A percentile compares a stretch with the other conserved stretches of the same genome.
phyloP scores from a whole-genome alignment of 2,888 invertebrate genomes.

The Drosophila tanythrix region DNA sequence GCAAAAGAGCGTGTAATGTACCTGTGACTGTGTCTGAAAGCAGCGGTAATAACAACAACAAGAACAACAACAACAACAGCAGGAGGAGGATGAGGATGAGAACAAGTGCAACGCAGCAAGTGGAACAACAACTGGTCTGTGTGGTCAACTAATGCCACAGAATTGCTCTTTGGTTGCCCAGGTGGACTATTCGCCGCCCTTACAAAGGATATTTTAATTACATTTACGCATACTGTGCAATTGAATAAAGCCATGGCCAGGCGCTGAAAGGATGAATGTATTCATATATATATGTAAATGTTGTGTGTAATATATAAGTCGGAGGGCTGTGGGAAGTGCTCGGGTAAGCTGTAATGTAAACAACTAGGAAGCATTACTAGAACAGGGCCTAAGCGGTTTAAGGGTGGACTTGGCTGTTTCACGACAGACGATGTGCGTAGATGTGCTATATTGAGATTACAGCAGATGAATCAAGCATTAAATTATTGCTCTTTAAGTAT shows the following conservation, averaged over 20 bases:
- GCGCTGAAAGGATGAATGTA: not conserved
- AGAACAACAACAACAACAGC: slow-evolving; percentile 9
- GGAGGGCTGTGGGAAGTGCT: slow-evolving; percentile 4
- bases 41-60: slow-evolving; percentile 19
- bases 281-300: not conserved
- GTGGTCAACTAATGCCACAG: slow-evolving; percentile 75
- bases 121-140: slow-evolving; percentile 48
- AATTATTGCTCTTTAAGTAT: slow-evolving; percentile 49
- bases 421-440: slow-evolving; percentile 37
- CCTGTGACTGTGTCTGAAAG: slow-evolving; percentile 44
- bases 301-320: not conserved
- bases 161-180: slow-evolving; percentile 61
- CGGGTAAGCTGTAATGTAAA: slow-evolving; percentile 71
- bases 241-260: slow-evolving; percentile 65
- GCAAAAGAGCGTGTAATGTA: slow-evolving; percentile 76
- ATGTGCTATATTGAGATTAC: slow-evolving; percentile 44
- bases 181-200: slow-evolving; percentile 70
- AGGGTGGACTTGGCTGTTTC: slow-evolving; percentile 23
- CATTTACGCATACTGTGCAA: slow-evolving; percentile 77
- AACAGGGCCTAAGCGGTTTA: slow-evolving; percentile 56
- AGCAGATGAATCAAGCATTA: slow-evolving; percentile 37
- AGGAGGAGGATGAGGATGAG: not conserved
- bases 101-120: slow-evolving; percentile 17
- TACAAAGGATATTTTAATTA: slow-evolving; percentile 76
- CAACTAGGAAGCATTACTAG: slow-evolving; percentile 68